phyloP scores from a whole-genome alignment of 2,888 invertebrate genomes.

The Mycalesis mineus region DNA sequence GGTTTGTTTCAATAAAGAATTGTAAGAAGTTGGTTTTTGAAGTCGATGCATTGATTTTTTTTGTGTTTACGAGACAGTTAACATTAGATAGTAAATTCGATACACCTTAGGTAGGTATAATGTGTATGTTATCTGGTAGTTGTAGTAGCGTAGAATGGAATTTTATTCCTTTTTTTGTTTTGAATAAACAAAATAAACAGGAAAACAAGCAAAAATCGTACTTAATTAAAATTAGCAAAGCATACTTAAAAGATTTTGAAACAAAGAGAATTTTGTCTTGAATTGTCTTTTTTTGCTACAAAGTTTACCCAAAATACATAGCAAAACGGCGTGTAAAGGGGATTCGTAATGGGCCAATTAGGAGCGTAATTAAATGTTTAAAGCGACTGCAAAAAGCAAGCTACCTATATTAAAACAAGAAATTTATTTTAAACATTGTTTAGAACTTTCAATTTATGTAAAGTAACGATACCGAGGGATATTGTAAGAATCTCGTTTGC shows the following conservation, averaged over 20 bases:
- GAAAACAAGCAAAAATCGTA: neutral
- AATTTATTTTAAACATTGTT: conserved; percentile 26
- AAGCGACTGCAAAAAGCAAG: conserved; percentile 18
- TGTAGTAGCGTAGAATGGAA: no score
- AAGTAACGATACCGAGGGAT: conserved; percentile 32
- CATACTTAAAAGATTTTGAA: neutral
- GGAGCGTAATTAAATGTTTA: conserved; percentile 17
- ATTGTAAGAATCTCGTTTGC: conserved; percentile 43
- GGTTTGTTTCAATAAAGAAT: no score
- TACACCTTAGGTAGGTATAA: no score
- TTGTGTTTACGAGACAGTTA: no score
- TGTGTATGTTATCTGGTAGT: no score
- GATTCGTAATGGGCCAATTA: conserved; percentile 15
- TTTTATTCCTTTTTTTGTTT: no score
- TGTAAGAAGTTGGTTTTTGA: no score
- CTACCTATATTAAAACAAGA: conserved; percentile 12
- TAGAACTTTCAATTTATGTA: conserved; percentile 29
- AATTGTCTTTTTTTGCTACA: conserved; percentile 6
- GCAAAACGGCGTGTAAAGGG: conserved; percentile 13
- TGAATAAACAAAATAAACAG: no score
- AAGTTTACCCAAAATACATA: conserved; percentile 8
- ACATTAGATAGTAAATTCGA: no score
- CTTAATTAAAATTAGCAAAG: conserved; percentile 3
- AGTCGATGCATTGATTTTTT: no score
- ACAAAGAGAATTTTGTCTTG: conserved; percentile 1